Evolutionary conservation across 2,113 vertebrate genomes (phyloP), one percentile per base, ranked within the genome.

Genomic region (Silurus glanis): DNA sequence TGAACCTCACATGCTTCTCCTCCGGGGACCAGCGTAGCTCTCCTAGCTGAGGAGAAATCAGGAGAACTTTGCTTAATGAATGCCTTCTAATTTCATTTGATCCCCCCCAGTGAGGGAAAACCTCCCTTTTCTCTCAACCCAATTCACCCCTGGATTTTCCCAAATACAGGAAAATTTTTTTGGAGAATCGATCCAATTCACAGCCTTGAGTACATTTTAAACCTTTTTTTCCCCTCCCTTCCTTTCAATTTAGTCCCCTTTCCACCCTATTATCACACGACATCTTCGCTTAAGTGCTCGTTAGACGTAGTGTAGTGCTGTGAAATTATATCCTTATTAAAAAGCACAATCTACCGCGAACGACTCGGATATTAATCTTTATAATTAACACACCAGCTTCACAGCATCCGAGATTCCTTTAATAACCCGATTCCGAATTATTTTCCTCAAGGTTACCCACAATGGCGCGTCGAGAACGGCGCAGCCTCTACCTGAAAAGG

Each of bases 1-100:
- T 83, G 82, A 62, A 72, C 83, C 58, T 0, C 80, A 59, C 49
- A 74, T 66, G 67, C 28, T 51, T 6, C 85, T 71, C 59, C 88
- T 88, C 56, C 5, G 25, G 72, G 76, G 62, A 80, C 37, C 67
- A 8, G 76, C 47, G 2, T 21, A 17, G 23, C 23, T 66, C 69
- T 61, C 47, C 3, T 47, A 49, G 47, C 37, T 7, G 69, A 80
- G 75, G 55, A 58, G 28, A 79, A 58, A 75, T 82, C 9, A 72
- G 37, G 55, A 81, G 59, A 82, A 37, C 23, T 75, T 49, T 17
- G n/a, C 55, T 74, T 61, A 47, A 58, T 74, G 67, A 47, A 74
- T 72, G 23, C 64, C 12, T n/a, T 67, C 14, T 9, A 21, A 56
- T 28, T 37, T 59, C 12, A 83, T 71, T 10, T 14, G 16, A 58